These are phyloP conservation scores for Mesitornis unicolor DNA, from an alignment of 2,113 vertebrate genomes.

Conservation along the genomic window DNA sequence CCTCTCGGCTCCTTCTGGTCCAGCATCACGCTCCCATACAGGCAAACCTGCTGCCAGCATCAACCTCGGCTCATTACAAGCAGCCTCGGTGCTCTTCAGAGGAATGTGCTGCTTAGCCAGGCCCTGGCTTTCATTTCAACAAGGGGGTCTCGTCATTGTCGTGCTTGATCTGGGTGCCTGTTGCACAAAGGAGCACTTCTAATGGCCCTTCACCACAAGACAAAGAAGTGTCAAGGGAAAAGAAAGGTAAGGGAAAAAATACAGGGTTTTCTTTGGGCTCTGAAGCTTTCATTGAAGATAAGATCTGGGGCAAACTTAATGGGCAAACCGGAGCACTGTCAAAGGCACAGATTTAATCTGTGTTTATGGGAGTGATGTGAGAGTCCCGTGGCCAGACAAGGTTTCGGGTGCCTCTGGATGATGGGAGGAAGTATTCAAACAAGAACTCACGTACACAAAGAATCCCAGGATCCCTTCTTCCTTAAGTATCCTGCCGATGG, in stretches of 20 bases:
- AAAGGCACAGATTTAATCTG: not conserved
- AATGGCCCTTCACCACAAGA: not conserved
- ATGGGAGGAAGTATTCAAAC: not conserved
- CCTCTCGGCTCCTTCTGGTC: not conserved
- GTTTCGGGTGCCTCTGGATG: not conserved
- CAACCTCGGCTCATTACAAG: not conserved
- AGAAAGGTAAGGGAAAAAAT: not conserved
- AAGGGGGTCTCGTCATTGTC: not conserved
- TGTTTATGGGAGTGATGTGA: not conserved
- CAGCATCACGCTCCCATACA: not conserved
- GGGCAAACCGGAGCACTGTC: not conserved
- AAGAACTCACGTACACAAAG: constrained; percentile 84
- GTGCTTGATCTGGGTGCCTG: not conserved
- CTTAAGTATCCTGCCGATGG: constrained; percentile 82
- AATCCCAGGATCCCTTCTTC: constrained; percentile 89
- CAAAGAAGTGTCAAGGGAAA: not conserved
- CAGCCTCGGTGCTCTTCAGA: not conserved
- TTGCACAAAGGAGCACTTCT: constrained; percentile 20
- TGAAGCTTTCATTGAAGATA: not conserved
- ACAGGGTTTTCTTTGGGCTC: not conserved
- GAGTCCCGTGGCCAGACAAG: not conserved
- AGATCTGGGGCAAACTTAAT: not conserved
- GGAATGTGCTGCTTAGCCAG: not conserved
- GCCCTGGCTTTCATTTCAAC: constrained; percentile 8
- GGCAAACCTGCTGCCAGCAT: not conserved